Conservation (phyloP, 2,797 vertebrate genomes). For the Gambusia yucatana region DNA sequence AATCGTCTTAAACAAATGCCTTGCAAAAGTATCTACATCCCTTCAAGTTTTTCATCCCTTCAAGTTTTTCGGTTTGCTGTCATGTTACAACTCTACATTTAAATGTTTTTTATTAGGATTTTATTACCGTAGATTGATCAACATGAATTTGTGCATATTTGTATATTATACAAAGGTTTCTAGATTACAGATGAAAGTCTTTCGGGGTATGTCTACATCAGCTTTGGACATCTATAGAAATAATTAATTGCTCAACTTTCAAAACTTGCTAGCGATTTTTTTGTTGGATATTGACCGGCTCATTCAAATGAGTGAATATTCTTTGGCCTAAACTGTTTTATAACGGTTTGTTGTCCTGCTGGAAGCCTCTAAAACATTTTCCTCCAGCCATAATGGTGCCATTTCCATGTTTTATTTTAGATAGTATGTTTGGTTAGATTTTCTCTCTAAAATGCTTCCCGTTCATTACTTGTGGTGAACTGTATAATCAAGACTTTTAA, state of each 20-base stretch:
- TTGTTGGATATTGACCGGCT: background rate
- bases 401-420: background rate
- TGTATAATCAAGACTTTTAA: background rate
- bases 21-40: background rate
- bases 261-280: background rate
- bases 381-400: background rate
- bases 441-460: background rate
- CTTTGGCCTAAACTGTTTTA: background rate
- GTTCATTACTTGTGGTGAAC: background rate
- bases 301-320: background rate
- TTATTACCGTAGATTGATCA: background rate
- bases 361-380: background rate
- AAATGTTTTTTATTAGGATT: background rate
- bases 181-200: background rate
- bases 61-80: background rate
- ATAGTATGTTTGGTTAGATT: background rate
- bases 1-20: background rate
- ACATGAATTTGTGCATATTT: background rate
- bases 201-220: background rate
- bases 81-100: background rate
- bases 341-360: background rate
- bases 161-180: background rate
- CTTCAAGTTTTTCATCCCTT: background rate
- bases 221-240: background rate
- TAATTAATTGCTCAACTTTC: background rate